Percentiles rank a stretch among this genome's conserved stretches.
These are phyloP conservation scores for Drosophila acutilabella DNA, from an alignment of 2,888 invertebrate species.

Conservation along the genomic window DNA sequence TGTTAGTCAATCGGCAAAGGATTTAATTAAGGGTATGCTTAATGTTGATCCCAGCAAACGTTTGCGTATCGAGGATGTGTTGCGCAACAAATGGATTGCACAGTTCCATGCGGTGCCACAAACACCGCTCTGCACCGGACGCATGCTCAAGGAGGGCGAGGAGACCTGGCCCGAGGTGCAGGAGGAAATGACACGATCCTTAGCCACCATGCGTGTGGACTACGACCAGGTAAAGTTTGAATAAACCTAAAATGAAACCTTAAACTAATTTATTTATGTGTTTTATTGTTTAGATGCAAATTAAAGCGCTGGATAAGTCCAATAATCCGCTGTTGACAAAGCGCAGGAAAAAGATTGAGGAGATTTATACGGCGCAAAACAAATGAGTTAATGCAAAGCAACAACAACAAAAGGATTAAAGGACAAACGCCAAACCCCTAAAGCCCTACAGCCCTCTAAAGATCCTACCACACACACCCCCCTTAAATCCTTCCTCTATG, in stretches of 20 bases:
- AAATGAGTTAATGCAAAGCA: slow-evolving; percentile 36
- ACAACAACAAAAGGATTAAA: slow-evolving; percentile 22
- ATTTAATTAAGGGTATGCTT: slow-evolving; percentile 96
- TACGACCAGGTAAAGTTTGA: slow-evolving; percentile 91
- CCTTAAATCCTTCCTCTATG: neutral
- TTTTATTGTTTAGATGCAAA: slow-evolving; percentile 88
- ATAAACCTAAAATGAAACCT: neutral
- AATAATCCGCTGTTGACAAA: slow-evolving; percentile 97
- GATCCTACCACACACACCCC: neutral
- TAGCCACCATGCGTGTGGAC: slow-evolving; percentile 99
- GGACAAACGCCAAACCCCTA: slow-evolving; percentile 42
- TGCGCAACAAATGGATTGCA: slow-evolving; percentile 94
- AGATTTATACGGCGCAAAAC: slow-evolving; percentile 53
- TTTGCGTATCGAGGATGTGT: slow-evolving; percentile 95
- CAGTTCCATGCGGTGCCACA: slow-evolving; percentile 94
- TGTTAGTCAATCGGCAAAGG: slow-evolving; percentile 97
- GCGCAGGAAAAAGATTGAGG: slow-evolving; percentile 87
- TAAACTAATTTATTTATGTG: neutral
- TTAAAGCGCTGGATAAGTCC: slow-evolving; percentile 96
- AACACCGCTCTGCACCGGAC: slow-evolving; percentile 96
- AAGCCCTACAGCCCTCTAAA: neutral
- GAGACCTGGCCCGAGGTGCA: slow-evolving; percentile 99
- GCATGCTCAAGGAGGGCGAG: slow-evolving; percentile 94
- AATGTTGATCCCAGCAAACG: slow-evolving; percentile 97
- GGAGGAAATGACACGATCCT: slow-evolving; percentile 99